phyloP scores from a whole-genome alignment of 1,140 invertebrate species.

The Drosophila takahashii region DNA sequence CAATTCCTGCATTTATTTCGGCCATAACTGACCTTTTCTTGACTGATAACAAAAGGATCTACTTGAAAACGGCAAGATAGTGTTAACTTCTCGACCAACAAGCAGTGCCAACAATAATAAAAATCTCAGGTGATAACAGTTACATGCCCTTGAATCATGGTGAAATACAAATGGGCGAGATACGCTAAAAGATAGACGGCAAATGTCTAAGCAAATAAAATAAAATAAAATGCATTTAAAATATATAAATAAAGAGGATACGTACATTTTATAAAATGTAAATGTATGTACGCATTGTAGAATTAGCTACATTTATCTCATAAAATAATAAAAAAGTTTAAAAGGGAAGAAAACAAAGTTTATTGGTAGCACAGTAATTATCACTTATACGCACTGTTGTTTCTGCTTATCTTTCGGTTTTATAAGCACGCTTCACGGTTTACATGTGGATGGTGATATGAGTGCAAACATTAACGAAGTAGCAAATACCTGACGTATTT shows the following conservation, averaged over 20 bases:
- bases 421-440: neutral
- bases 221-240: neutral
- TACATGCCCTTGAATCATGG: slow-evolving; percentile 13
- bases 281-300: too few relatives aligned
- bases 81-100: neutral
- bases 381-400: neutral
- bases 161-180: neutral
- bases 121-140: slow-evolving; percentile 8
- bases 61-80: slow-evolving; percentile 4
- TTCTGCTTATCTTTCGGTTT: neutral
- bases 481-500: neutral
- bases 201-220: neutral
- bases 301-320: too few relatives aligned
- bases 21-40: slow-evolving; percentile 32
- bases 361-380: neutral
- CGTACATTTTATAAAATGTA: too few relatives aligned
- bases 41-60: slow-evolving; percentile 14
- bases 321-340: neutral
- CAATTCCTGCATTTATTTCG: neutral
- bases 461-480: neutral
- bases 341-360: neutral
- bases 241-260: too few relatives aligned
- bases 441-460: neutral
- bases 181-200: neutral
- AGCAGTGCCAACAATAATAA: neutral